Base-by-base conservation (phyloP, 2,113 vertebrate species). In the Jacana jacana region DNA sequence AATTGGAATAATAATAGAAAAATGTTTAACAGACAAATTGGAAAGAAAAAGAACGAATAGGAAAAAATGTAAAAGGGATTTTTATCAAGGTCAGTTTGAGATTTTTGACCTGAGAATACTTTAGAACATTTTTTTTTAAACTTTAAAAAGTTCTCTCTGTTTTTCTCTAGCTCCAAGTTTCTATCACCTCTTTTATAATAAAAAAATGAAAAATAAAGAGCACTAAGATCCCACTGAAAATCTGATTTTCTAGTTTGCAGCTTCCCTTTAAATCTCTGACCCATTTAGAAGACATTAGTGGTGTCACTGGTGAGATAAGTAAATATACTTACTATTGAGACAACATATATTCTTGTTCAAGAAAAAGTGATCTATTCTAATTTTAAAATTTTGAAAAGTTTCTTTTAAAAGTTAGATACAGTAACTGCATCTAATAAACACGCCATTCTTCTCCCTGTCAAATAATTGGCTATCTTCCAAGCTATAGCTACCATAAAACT, bases 361-460 rank as follows among this genome's bases (percentile, higher is more conserved):
- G n/a, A 81, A 81, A 77, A 42, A 84, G 68, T 3, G 18, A 65
- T 9, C 18, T n/a, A 65, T 42, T 65, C 14, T 42, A 39, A 22
- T 31, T 8, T 39, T 11, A 39, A 86, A n/a, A 30, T 13, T 48
- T 69, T 39, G 23, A 65, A 60, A 54, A 58, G 3, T 25, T 48
- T 65, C 2, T 80, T 80, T 70, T 60, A 37, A 52, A 65, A 70
- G 18, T 51, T 69, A 39, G 54, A 73, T 23, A 42, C 8, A 42
- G 19, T 48, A 72, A 64, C 22, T 42, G 15, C 22, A 65, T 49
- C 20, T 58, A 52, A 37, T 52, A 65, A 71, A 27, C n/a, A 24
- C 5, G 3, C 22, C 3, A 17, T 23, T 12, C 17, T n/a, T 27
- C 3, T 2, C 5, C 10, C 4, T 2, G 11, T 70, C 27, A 44